phyloP scores from a whole-genome alignment of 2,888 invertebrate species.

The Hirtodrosophila duncani region DNA sequence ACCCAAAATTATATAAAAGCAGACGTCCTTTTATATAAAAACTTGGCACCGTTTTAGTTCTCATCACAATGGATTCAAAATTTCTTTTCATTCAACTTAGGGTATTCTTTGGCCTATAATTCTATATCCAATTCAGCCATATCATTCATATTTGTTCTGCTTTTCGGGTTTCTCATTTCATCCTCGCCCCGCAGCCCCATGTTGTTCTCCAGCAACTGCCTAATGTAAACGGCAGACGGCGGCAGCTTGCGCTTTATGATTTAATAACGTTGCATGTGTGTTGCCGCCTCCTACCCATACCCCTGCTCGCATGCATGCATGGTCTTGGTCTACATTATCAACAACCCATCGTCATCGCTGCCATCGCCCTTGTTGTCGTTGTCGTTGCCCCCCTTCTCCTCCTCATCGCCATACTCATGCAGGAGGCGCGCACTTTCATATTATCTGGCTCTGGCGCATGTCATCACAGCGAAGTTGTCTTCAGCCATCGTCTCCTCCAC shows the following conservation, averaged over 20 bases:
- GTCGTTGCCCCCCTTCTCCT: slow-evolving; percentile 27
- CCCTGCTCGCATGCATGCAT: not conserved
- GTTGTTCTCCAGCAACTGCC: slow-evolving; percentile 4
- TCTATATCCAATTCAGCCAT: not conserved
- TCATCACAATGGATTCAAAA: no score
- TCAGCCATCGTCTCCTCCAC: slow-evolving; percentile 6
- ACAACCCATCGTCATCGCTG: no score
- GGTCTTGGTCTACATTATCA: slow-evolving; percentile 22
- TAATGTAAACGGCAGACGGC: slow-evolving; percentile 33
- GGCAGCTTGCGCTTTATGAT: slow-evolving; percentile 46
- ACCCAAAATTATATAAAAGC: no score
- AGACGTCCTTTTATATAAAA: no score
- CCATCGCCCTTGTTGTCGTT: not conserved
- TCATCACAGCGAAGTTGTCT: slow-evolving; percentile 41
- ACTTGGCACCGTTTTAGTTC: no score
- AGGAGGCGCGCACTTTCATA: no score
- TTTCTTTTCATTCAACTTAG: not conserved
- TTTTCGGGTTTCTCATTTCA: not conserved
- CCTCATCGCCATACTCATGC: slow-evolving; percentile 32
- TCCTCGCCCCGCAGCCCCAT: not conserved
- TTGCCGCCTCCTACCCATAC: not conserved
- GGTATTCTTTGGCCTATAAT: not conserved
- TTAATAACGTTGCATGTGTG: slow-evolving; percentile 41
- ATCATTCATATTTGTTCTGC: slow-evolving; percentile 17
- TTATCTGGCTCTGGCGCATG: slow-evolving; percentile 39